phyloP scores from a whole-genome alignment of 2,797 vertebrate species.

The Mycteria americana region DNA sequence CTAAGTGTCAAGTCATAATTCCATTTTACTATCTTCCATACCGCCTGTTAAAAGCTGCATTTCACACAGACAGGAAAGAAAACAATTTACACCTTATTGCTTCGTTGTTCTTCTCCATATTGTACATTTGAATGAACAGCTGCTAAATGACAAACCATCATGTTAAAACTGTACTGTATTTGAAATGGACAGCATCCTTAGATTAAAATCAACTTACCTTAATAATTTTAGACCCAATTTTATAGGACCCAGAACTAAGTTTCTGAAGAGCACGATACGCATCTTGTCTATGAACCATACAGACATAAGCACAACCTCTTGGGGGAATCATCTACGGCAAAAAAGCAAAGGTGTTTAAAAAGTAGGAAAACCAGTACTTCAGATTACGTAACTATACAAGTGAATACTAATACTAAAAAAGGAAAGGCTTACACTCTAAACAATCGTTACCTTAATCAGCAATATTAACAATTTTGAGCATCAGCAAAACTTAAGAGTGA shows the following conservation, averaged over 20 bases:
- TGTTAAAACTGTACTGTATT: neutral
- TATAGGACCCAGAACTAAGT: conserved; percentile 94
- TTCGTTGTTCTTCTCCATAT: neutral
- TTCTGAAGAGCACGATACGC: conserved; percentile 94
- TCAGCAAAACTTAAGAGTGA: neutral
- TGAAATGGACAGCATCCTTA: neutral
- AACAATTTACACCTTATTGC: neutral
- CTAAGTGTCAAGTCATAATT: neutral
- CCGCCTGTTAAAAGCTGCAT: neutral
- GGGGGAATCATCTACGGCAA: conserved; percentile 94
- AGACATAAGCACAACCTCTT: conserved; percentile 97
- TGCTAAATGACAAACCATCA: neutral
- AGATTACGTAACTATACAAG: neutral
- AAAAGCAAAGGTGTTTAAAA: neutral
- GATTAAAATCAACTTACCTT: conserved; percentile 80
- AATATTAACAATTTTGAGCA: neutral
- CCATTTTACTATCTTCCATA: neutral
- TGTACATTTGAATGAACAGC: neutral
- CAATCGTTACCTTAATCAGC: neutral
- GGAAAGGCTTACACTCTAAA: neutral
- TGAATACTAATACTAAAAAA: neutral
- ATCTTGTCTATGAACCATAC: conserved; percentile 98
- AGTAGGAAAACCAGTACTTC: neutral
- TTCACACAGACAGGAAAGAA: neutral
- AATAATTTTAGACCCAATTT: conserved; percentile 98